phyloP scores from a whole-genome alignment of 2,797 vertebrate species.

The Coregonus sp. region DNA sequence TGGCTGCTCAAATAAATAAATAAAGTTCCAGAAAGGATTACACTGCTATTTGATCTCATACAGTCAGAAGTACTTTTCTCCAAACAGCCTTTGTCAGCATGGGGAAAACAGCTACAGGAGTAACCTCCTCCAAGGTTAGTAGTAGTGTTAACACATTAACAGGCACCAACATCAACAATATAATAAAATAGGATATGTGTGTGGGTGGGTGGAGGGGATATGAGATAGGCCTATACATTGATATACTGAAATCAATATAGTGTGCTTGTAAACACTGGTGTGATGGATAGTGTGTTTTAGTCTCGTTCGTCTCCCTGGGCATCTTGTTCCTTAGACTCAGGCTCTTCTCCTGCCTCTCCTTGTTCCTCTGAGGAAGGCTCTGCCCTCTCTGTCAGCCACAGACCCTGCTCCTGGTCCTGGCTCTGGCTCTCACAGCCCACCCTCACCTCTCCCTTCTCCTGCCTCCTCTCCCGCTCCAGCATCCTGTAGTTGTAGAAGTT shows the following conservation, averaged over 20 bases:
- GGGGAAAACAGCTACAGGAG: too few relatives aligned
- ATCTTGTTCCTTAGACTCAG: conserved; percentile 23
- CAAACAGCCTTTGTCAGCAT: too few relatives aligned
- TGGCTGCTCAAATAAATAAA: too few relatives aligned
- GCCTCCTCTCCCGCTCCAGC: conserved; percentile 69
- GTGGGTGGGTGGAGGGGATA: not conserved
- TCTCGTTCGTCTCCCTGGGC: not conserved
- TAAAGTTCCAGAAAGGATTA: too few relatives aligned
- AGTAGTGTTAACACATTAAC: too few relatives aligned
- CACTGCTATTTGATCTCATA: too few relatives aligned
- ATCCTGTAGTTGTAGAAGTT: conserved; percentile 80
- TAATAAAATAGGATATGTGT: too few relatives aligned
- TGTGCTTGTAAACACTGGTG: not conserved
- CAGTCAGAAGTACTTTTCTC: too few relatives aligned
- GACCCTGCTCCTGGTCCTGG: conserved; percentile 54
- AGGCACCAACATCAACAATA: too few relatives aligned
- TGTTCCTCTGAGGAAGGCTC: conserved; percentile 36
- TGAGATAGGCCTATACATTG: not conserved
- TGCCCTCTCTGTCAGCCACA: conserved; percentile 36
- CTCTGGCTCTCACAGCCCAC: conserved; percentile 25
- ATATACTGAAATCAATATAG: not conserved
- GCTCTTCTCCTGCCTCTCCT: conserved; percentile 36
- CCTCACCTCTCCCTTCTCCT: conserved; percentile 36
- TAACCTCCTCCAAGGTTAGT: too few relatives aligned
- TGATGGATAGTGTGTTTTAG: conserved; percentile 3